Conservation (phyloP, 2,888 invertebrate genomes). For the Drymonia ruficornis region DNA sequence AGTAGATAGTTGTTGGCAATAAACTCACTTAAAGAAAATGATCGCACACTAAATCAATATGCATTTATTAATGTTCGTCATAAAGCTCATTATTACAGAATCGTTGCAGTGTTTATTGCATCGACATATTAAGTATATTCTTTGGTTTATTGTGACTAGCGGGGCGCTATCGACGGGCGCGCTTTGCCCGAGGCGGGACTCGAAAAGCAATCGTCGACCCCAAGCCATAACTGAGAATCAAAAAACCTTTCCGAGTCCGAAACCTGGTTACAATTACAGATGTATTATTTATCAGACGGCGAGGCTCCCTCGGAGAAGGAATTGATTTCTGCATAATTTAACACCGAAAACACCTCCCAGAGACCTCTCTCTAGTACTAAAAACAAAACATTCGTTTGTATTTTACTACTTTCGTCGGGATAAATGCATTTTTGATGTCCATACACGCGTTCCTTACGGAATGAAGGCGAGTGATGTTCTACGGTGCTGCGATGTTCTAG, state of each 20-base stretch:
- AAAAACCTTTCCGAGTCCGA: too few relatives aligned
- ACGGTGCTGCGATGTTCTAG: conserved; percentile 13
- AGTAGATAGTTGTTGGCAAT: too few relatives aligned
- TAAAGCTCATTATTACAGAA: too few relatives aligned
- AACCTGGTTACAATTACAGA: conserved; percentile 73
- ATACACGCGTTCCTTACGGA: conserved; percentile 44
- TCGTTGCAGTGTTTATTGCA: too few relatives aligned
- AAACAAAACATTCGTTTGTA: conserved; percentile 81
- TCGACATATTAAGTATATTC: too few relatives aligned
- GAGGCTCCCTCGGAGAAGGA: conserved; percentile 71
- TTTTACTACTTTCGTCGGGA: conserved; percentile 74
- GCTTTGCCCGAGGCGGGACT: background rate
- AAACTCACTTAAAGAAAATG: background rate
- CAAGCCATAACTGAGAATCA: background rate
- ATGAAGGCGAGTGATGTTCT: conserved; percentile 43
- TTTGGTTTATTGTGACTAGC: background rate
- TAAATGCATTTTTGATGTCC: conserved; percentile 71
- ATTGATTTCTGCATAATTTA: conserved; percentile 85
- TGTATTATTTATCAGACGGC: conserved; percentile 78
- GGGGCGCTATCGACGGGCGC: background rate
- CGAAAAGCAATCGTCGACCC: background rate
- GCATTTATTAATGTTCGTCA: background rate
- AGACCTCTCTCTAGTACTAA: conserved; percentile 72
- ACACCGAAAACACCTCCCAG: conserved; percentile 75
- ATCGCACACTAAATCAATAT: background rate